These are phyloP conservation scores for Pygocentrus nattereri DNA, from an alignment of 2,797 vertebrate species.

Conservation along the genomic window DNA sequence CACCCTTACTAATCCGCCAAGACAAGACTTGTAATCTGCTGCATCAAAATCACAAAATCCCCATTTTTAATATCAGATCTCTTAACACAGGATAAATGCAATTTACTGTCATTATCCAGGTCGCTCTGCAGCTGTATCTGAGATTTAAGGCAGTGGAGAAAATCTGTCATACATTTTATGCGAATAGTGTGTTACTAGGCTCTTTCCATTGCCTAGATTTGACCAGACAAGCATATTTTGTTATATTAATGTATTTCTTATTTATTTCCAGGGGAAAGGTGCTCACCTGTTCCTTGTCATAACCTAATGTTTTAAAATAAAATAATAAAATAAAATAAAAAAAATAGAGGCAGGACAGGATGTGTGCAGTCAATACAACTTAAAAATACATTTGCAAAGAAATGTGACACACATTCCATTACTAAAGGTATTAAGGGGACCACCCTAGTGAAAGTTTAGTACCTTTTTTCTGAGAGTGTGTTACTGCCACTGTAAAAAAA, in stretches of 20 bases:
- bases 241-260: neutral
- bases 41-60: conserved; percentile 76
- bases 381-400: too few species aligned
- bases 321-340: too few species aligned
- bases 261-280: too few species aligned
- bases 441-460: too few species aligned
- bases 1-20: conserved; percentile 68
- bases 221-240: neutral
- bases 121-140: conserved; percentile 46
- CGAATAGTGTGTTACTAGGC: neutral
- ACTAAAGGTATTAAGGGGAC: too few species aligned
- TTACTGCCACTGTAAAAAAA: too few species aligned
- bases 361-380: too few species aligned
- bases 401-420: too few species aligned
- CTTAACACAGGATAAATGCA: conserved; percentile 75
- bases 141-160: conserved; percentile 34
- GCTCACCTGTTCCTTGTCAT: too few species aligned
- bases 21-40: conserved; percentile 73
- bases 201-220: neutral
- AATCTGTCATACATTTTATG: neutral
- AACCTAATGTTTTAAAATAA: too few species aligned
- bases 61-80: conserved; percentile 74
- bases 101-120: conserved; percentile 70
- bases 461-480: too few species aligned
- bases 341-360: too few species aligned